Percentiles rank a stretch among this genome's conserved stretches.
Evolutionary conservation across 2,797 vertebrate species (phyloP).

Genomic region (Chiloscyllium punctatum): DNA sequence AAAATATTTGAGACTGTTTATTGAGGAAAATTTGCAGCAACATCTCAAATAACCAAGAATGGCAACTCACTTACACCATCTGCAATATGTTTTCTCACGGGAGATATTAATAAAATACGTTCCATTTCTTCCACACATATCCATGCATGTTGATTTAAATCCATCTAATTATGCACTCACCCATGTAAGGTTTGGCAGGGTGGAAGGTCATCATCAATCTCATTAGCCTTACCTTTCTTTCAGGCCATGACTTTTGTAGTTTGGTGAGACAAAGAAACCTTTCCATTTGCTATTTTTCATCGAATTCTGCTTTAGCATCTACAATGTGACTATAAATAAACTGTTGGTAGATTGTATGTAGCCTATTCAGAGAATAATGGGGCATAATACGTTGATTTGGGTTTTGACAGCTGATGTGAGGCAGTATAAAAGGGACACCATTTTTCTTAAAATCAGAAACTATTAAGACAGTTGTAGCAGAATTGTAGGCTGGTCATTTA

Average conservation of each 20-base stretch:
- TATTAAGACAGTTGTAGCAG: slow-evolving; percentile 22
- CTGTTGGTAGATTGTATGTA: slow-evolving; percentile 27
- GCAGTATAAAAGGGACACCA: slow-evolving; percentile 2
- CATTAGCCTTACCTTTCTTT: slow-evolving; percentile 51
- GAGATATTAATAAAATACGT: background rate
- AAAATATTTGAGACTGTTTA: background rate
- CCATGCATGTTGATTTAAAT: slow-evolving; percentile 38
- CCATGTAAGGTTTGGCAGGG: slow-evolving; percentile 47
- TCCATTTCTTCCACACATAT: slow-evolving; percentile 10
- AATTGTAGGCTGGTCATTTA: background rate
- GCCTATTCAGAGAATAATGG: slow-evolving; percentile 26
- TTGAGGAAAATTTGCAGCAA: background rate
- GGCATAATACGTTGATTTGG: background rate
- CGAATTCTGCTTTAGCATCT: slow-evolving; percentile 50
- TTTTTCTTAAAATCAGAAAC: slow-evolving; percentile 29
- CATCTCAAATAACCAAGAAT: background rate
- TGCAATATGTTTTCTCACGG: background rate
- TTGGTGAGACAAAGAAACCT: slow-evolving; percentile 47
- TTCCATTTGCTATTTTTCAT: slow-evolving; percentile 60
- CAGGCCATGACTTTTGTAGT: slow-evolving; percentile 49
- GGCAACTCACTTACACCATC: background rate
- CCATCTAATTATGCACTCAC: slow-evolving; percentile 39
- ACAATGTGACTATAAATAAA: slow-evolving; percentile 38
- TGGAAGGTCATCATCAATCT: slow-evolving; percentile 58
- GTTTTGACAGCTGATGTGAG: slow-evolving; percentile 16